These are phyloP conservation scores for Rhyacophila evoluta DNA, from an alignment of 2,888 invertebrate species.

Conservation along the genomic window DNA sequence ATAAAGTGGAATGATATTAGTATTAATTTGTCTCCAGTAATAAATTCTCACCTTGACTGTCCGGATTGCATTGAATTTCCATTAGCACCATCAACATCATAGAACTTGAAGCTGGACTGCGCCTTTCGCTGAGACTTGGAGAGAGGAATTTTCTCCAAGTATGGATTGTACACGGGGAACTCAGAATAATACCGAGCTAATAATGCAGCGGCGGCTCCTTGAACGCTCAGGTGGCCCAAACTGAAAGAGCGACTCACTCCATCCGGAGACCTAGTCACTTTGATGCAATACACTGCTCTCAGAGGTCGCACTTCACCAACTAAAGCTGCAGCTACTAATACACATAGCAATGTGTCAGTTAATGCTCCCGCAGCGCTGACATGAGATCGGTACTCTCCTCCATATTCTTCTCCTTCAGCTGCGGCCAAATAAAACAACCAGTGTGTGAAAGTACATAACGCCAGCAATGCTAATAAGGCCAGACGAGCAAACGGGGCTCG, in stretches of 20 bases:
- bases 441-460: conserved; percentile 94
- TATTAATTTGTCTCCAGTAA: too few relatives aligned
- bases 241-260: conserved; percentile 90
- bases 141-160: conserved; percentile 90
- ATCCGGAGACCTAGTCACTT: conserved; percentile 95
- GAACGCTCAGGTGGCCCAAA: conserved; percentile 93
- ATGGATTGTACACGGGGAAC: conserved; percentile 97
- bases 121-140: conserved; percentile 84
- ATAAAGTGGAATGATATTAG: too few relatives aligned
- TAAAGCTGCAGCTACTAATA: conserved; percentile 94
- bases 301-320: conserved; percentile 93
- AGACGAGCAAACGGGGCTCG: conserved; percentile 92
- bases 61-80: conserved; percentile 77
- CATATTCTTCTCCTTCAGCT: conserved; percentile 82
- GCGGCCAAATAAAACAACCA: conserved; percentile 97
- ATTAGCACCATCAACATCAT: conserved; percentile 91
- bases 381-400: conserved; percentile 86
- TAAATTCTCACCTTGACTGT: conserved; percentile 70
- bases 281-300: conserved; percentile 89
- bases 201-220: conserved; percentile 94
- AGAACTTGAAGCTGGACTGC: conserved; percentile 93
- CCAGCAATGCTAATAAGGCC: conserved; percentile 86
- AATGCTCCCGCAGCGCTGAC: conserved; percentile 94
- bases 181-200: conserved; percentile 96
- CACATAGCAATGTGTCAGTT: conserved; percentile 93